Conservation (phyloP, 2,113 vertebrate genomes). For the Rhinolophus sinicus region DNA sequence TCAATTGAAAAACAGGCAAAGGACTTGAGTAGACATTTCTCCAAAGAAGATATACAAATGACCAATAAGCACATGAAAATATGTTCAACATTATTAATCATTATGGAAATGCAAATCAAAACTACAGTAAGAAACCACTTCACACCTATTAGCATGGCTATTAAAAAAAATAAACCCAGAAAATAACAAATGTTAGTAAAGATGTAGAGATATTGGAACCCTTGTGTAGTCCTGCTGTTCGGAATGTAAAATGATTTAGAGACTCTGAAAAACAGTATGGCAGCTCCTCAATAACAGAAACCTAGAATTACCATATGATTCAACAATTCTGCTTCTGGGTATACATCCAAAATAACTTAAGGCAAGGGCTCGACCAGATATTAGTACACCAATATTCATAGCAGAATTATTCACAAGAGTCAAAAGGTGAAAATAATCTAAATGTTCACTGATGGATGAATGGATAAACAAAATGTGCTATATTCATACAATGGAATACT, state of each 20-base stretch:
- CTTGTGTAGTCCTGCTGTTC: not conserved
- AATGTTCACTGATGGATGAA: not conserved
- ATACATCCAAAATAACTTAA: not conserved
- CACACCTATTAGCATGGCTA: not conserved
- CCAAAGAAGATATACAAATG: not conserved
- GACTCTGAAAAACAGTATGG: not conserved
- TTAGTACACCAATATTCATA: not conserved
- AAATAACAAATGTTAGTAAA: not conserved
- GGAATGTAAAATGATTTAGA: not conserved
- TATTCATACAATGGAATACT: not conserved
- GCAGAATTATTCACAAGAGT: too few relatives aligned
- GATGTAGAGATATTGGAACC: not conserved
- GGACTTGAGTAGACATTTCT: not conserved
- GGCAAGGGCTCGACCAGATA: not conserved
- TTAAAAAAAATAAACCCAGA: not conserved
- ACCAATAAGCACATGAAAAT: not conserved
- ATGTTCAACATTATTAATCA: not conserved
- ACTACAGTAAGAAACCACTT: not conserved
- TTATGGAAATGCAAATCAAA: slow-evolving; percentile 13
- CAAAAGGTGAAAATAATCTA: not conserved
- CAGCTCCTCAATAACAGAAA: not conserved
- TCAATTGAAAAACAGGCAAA: not conserved
- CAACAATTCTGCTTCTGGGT: not conserved
- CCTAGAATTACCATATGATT: not conserved
- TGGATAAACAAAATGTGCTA: not conserved